Conservation (phyloP, 2,797 vertebrate genomes). For the Petrocephalus sullivani region DNA sequence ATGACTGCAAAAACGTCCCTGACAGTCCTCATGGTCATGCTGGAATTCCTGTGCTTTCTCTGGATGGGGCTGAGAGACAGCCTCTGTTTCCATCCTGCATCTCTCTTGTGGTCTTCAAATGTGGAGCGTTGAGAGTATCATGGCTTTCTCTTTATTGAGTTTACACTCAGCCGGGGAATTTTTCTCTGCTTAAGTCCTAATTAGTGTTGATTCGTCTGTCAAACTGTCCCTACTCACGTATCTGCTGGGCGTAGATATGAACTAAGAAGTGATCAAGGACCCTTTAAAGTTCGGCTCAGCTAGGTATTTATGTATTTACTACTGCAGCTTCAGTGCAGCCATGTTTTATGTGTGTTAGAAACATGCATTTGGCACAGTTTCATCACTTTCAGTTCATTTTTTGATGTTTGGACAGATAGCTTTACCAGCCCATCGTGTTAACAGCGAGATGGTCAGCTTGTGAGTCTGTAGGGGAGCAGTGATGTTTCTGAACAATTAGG, state of each 20-base stretch:
- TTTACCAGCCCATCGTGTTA: background rate
- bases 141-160: background rate
- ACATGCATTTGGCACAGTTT: background rate
- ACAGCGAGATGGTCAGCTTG: background rate
- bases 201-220: background rate
- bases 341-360: background rate
- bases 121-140: background rate
- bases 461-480: background rate
- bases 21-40: background rate
- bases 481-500: slow-evolving; percentile 11
- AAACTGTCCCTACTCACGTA: background rate
- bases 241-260: background rate
- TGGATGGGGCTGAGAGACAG: background rate
- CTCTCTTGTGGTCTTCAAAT: background rate
- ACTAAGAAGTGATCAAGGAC: background rate
- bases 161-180: background rate
- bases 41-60: background rate
- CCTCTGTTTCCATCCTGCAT: background rate
- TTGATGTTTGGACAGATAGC: background rate
- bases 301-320: background rate
- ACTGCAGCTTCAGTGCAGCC: background rate
- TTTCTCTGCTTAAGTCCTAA: background rate
- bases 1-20: background rate
- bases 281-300: background rate
- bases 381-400: background rate